phyloP scores from a whole-genome alignment of 2,113 vertebrate genomes.

The Passerina amoena region DNA sequence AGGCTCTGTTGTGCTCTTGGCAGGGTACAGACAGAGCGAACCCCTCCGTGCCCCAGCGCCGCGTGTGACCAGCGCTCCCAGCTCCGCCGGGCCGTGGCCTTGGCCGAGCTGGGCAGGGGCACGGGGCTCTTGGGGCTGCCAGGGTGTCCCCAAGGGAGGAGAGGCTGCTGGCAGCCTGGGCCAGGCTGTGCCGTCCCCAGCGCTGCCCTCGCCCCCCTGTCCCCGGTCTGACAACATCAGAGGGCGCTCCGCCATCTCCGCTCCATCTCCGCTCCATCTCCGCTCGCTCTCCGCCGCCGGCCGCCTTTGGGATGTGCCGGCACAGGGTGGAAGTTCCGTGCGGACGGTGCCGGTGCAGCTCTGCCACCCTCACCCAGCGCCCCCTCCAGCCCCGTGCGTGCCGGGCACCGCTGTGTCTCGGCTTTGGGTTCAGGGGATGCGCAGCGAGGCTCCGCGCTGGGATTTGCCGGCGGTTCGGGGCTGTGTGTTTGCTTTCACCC shows the following conservation, averaged over 20 bases:
- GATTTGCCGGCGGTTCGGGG: fast-evolving
- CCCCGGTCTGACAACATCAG: background rate
- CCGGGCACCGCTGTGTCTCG: fast-evolving
- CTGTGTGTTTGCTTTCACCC: fast-evolving
- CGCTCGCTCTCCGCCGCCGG: fast-evolving
- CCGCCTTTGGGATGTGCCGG: background rate
- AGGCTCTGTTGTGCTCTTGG: background rate
- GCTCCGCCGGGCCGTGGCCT: fast-evolving
- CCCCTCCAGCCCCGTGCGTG: background rate
- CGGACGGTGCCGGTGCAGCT: background rate
- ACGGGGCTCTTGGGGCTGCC: fast-evolving
- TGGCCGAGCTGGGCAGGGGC: background rate
- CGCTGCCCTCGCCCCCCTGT: background rate
- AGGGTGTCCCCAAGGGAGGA: fast-evolving
- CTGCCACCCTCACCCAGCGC: background rate
- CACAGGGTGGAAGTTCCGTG: fast-evolving
- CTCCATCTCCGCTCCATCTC: background rate
- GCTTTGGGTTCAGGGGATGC: fast-evolving
- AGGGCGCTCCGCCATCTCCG: background rate
- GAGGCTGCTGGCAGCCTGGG: background rate
- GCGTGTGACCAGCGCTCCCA: fast-evolving
- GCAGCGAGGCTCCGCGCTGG: background rate
- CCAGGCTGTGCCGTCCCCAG: background rate
- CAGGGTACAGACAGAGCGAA: background rate
- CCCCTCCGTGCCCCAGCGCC: background rate